A percentile compares a stretch with the other conserved stretches of the same genome.
Evolutionary conservation across 2,113 vertebrate genomes (phyloP).

Genomic region (Amblyopsis rosae): DNA sequence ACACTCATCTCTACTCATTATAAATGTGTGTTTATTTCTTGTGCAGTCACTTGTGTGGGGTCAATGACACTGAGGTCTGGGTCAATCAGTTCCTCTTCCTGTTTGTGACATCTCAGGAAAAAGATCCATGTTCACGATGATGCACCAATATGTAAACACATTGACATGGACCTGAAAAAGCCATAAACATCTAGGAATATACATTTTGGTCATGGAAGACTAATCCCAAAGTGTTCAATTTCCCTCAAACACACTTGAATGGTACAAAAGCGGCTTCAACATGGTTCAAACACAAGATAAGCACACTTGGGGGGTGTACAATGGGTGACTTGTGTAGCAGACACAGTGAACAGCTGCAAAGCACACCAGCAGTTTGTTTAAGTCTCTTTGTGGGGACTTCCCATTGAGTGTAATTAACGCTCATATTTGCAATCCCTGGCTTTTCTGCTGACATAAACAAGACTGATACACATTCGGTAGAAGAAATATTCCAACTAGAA

Average conservation of each 20-base stretch:
- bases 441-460: slow-evolving; percentile 44
- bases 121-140: slow-evolving; percentile 19
- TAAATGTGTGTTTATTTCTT: slow-evolving; percentile 36
- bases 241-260: not conserved
- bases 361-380: slow-evolving; percentile 50
- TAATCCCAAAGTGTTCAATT: too few species aligned
- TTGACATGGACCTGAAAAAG: slow-evolving; percentile 18
- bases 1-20: not conserved
- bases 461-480: slow-evolving; percentile 42
- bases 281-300: slow-evolving; percentile 61
- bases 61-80: slow-evolving; percentile 33
- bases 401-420: slow-evolving; percentile 51
- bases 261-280: slow-evolving; percentile 5
- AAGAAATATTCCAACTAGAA: slow-evolving; percentile 30
- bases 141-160: slow-evolving; percentile 26
- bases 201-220: slow-evolving; percentile 26
- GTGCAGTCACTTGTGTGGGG: slow-evolving; percentile 19
- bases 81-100: slow-evolving; percentile 41
- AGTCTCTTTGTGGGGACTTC: slow-evolving; percentile 61
- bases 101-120: slow-evolving; percentile 50
- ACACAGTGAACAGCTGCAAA: slow-evolving; percentile 52
- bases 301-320: slow-evolving; percentile 30
- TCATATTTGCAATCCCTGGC: slow-evolving; percentile 43
- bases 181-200: slow-evolving; percentile 2
- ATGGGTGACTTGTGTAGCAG: slow-evolving; percentile 52